Evolutionary conservation across 1,140 invertebrate species (phyloP).

Genomic region (Muscidifurax raptorellus): DNA sequence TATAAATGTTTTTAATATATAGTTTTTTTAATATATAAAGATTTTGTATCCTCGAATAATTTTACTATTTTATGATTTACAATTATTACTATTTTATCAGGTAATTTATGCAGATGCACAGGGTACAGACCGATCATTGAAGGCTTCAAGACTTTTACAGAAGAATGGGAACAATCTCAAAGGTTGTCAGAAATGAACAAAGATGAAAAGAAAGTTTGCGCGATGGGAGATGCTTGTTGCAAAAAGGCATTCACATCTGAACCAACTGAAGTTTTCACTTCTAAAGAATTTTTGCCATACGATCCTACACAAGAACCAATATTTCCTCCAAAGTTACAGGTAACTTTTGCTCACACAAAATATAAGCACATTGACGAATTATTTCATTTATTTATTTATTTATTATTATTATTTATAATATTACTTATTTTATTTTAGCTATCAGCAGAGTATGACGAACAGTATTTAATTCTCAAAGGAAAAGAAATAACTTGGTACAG

Average conservation of each 20-base stretch:
- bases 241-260: conserved; percentile 70
- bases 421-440: conserved; percentile 64
- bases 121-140: conserved; percentile 94
- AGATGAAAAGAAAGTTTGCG: conserved; percentile 65
- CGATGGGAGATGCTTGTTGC: conserved; percentile 79
- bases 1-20: not conserved
- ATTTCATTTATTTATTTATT: not conserved
- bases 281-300: conserved; percentile 85
- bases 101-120: conserved; percentile 93
- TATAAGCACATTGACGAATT: not conserved
- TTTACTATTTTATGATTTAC: not conserved
- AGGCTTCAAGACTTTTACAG: conserved; percentile 89
- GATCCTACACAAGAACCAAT: conserved; percentile 94
- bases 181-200: conserved; percentile 52
- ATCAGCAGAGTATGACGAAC: conserved; percentile 77
- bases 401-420: not conserved
- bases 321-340: conserved; percentile 93
- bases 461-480: conserved; percentile 83
- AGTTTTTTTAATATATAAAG: no score
- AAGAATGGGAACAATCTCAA: conserved; percentile 82
- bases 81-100: conserved; percentile 66
- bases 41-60: not conserved
- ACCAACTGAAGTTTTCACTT: conserved; percentile 78
- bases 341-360: conserved; percentile 64
- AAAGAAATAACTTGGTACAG: conserved; percentile 87